phyloP scores from a whole-genome alignment of 2,888 invertebrate species.

The Candidula unifasciata region DNA sequence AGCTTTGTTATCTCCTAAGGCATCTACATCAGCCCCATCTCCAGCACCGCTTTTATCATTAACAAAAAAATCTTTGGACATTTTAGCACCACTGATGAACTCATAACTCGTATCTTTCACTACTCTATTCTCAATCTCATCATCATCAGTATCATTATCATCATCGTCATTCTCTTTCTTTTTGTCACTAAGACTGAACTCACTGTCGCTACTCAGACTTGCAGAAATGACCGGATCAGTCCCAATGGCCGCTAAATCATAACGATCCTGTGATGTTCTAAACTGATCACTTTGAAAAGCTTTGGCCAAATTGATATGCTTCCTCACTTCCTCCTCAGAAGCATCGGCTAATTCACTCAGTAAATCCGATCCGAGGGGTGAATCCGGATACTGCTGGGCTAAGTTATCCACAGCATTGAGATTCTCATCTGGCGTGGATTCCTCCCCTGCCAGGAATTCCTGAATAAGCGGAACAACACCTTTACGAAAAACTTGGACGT shows the following conservation, averaged over 20 bases:
- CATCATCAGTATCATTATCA: not conserved
- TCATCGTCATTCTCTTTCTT: not conserved
- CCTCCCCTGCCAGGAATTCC: slow-evolving; percentile 60
- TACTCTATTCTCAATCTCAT: not conserved
- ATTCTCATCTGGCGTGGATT: slow-evolving; percentile 52
- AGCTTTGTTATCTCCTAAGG: not conserved
- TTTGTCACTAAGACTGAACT: not conserved
- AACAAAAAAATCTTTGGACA: not conserved
- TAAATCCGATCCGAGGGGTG: not conserved
- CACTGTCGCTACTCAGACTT: slow-evolving; percentile 51
- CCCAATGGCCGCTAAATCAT: slow-evolving; percentile 46
- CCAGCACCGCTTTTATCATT: not conserved
- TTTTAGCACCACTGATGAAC: not conserved
- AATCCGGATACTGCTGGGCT: not conserved
- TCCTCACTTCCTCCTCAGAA: slow-evolving; percentile 36
- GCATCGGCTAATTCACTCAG: slow-evolving; percentile 14
- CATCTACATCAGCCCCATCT: not conserved
- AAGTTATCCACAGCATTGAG: slow-evolving; percentile 6
- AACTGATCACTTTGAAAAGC: slow-evolving; percentile 46
- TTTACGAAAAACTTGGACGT: slow-evolving; percentile 74
- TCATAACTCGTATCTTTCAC: not conserved
- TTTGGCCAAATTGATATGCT: slow-evolving; percentile 48
- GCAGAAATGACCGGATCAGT: slow-evolving; percentile 45
- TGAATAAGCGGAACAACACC: slow-evolving; percentile 73
- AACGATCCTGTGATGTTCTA: slow-evolving; percentile 46